A percentile compares a stretch with the other conserved stretches of the same genome.
These are phyloP conservation scores for Masnerella sp. DNA, from an alignment of 2,888 invertebrate genomes.

Conservation along the genomic window DNA sequence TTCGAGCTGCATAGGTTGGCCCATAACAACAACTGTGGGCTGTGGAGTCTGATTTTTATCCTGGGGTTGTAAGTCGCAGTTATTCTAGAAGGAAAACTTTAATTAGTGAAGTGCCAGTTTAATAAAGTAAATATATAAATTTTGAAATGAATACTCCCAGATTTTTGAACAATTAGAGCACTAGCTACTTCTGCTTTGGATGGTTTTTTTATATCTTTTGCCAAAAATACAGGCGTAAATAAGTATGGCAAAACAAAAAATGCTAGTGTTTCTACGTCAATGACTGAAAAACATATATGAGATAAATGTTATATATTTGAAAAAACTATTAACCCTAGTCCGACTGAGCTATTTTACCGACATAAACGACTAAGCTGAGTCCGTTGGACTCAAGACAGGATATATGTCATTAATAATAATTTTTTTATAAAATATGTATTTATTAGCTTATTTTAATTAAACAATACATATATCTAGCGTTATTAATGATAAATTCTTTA, in stretches of 20 bases:
- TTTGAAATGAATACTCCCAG: too few species aligned
- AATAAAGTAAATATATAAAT: background rate
- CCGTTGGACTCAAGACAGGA: too few species aligned
- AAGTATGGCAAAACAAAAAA: conserved; percentile 20
- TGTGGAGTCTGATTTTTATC: conserved; percentile 14
- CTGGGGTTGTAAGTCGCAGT: background rate
- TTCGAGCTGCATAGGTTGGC: conserved; percentile 2
- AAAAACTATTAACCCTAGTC: too few species aligned
- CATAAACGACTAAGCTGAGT: too few species aligned
- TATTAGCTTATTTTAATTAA: too few species aligned
- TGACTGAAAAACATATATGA: conserved; percentile 24
- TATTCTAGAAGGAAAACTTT: conserved; percentile 10
- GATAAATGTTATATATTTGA: too few species aligned
- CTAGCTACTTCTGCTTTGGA: conserved; percentile 16
- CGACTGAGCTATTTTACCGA: too few species aligned
- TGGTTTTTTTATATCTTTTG: conserved; percentile 8
- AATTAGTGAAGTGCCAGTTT: background rate
- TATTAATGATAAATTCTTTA: too few species aligned
- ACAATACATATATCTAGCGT: too few species aligned
- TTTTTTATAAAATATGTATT: too few species aligned
- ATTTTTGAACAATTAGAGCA: conserved; percentile 15
- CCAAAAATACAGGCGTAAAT: conserved; percentile 15
- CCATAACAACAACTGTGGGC: conserved; percentile 36
- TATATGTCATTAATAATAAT: too few species aligned
- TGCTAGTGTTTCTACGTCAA: conserved; percentile 1